Base-by-base conservation (phyloP, 2,888 invertebrate species). In the Heliconius cydno region DNA sequence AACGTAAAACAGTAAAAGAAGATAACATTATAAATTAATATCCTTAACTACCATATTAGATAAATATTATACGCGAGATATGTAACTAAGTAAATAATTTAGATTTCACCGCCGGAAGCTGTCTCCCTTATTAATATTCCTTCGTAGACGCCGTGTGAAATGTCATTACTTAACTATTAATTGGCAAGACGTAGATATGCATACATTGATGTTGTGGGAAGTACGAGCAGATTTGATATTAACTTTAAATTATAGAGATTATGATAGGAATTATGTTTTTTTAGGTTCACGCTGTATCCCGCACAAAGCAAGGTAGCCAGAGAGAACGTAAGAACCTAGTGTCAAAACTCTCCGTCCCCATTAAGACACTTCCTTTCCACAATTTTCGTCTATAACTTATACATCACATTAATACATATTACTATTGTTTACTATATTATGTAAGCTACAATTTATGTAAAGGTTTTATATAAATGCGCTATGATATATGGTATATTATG, bases 81-180 rank as follows among this genome's bases (percentile, higher is more conserved):
- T 34, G 63, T 28, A 28, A 9, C 22, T 52, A 57, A 52, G 25
- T 52, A 52, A 46, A 67, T 63, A 74, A 25, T 46, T 76, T 41
- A 34, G 52, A 71, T n/a, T 30, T 60, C 5, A 76, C 82, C 57
- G 85, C 83, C 83, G 83, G 85, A 60, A 84, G 84, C 84, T 84
- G 82, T 84, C 82, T 82, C 83, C 76, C 84, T 85, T 85, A 84
- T 85, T 86, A 86, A 86, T 86, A 86, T 86, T 86, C 86, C 75
- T 82, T 73, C 63, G 41, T 46, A 77, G 74, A 76, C 66, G 74
- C 71, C 75, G 75, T 28, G 75, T 74, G 74, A 74, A 75, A 75
- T 41, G 67, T 60, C 41, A 76, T 75, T 75, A 80, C 75, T 80
- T 70, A 78, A 70, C 74, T 71, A 75, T 65, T 78, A 80, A 75